Conservation (phyloP, 2,113 vertebrate species). For the Phylloscopus trochiloides region DNA sequence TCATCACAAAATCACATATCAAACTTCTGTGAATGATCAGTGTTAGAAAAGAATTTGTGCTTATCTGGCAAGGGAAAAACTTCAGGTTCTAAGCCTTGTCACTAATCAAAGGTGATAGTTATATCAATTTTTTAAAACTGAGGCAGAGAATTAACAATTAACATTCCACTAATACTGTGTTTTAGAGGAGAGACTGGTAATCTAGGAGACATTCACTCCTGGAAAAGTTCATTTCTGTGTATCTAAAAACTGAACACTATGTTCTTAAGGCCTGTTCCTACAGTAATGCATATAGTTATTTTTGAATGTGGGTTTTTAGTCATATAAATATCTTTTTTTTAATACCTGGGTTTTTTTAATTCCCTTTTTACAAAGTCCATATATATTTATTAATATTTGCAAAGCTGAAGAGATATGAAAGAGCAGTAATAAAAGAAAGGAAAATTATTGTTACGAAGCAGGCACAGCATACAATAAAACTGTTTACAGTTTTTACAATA, state of each 20-base stretch:
- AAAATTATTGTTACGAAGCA: background rate
- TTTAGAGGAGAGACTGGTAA: background rate
- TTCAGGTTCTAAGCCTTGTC: background rate
- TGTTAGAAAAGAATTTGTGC: background rate
- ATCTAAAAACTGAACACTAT: background rate
- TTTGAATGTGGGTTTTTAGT: background rate
- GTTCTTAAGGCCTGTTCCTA: background rate
- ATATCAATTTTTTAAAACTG: background rate
- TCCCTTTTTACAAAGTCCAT: background rate
- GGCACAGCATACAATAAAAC: background rate
- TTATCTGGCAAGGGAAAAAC: background rate
- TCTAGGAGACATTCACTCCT: background rate
- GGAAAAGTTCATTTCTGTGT: background rate
- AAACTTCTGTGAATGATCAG: background rate
- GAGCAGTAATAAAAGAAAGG: background rate
- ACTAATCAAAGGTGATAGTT: background rate
- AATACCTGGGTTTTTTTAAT: background rate
- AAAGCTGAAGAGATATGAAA: background rate
- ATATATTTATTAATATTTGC: background rate
- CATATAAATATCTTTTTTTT: background rate
- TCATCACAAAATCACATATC: background rate
- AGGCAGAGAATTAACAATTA: background rate
- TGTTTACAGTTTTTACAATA: background rate
- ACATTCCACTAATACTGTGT: background rate
- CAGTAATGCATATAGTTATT: background rate